Evolutionary conservation across 2,888 invertebrate species (phyloP).

Genomic region (Beris morrisii): DNA sequence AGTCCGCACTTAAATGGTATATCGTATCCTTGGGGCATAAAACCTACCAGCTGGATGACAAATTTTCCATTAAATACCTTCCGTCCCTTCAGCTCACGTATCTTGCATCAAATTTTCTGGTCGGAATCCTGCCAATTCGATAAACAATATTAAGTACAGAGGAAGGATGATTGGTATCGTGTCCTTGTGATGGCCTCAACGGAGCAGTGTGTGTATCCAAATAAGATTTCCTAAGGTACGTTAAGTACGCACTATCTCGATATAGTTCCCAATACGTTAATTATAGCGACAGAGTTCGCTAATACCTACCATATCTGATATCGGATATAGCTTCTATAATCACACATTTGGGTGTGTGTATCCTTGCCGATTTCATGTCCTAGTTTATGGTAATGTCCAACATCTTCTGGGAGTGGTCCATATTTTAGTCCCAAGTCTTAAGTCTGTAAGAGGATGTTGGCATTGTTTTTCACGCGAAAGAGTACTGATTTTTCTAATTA

Average conservation of each 20-base stretch:
- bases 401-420: no score
- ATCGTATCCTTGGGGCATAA: slow-evolving; percentile 7
- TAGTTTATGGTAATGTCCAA: no score
- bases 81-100: slow-evolving; percentile 6
- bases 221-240: not conserved
- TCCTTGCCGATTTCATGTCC: no score
- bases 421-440: no score
- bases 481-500: no score
- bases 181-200: not conserved
- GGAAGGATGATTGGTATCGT: not conserved
- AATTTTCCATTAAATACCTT: slow-evolving; percentile 17
- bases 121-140: slow-evolving; percentile 10
- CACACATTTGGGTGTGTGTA: no score
- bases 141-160: not conserved
- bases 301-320: no score
- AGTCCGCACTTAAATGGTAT: slow-evolving; percentile 2
- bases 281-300: no score
- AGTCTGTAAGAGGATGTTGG: no score
- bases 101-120: slow-evolving; percentile 1
- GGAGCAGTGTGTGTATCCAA: not conserved
- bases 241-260: not conserved
- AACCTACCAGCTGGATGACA: slow-evolving; percentile 14
- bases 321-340: no score
- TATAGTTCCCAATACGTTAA: not conserved
- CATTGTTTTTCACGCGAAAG: no score